These are phyloP conservation scores for Ceratothoa steindachneri DNA, from an alignment of 2,888 invertebrate genomes.

Conservation along the genomic window DNA sequence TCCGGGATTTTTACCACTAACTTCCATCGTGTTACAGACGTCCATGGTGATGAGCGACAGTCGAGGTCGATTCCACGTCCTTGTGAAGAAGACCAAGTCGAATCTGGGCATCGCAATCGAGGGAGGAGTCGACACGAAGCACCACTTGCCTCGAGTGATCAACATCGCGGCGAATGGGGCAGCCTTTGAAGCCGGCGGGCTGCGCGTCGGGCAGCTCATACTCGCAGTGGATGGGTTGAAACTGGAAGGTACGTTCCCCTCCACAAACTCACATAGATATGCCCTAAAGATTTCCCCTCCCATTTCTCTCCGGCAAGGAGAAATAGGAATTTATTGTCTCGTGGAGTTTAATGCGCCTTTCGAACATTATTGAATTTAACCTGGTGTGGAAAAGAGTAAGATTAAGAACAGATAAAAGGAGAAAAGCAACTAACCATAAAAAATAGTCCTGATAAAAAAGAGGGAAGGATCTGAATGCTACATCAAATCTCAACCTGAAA, in stretches of 20 bases:
- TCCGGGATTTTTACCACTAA: too few species aligned
- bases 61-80: conserved; percentile 62
- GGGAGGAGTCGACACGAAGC: conserved; percentile 92
- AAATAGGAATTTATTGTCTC: not conserved
- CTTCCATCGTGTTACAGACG: too few species aligned
- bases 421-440: too few species aligned
- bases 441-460: too few species aligned
- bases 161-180: conserved; percentile 97
- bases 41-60: conserved; percentile 45
- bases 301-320: not conserved
- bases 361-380: too few species aligned
- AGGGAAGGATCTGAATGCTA: too few species aligned
- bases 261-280: too few species aligned
- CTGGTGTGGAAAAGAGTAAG: too few species aligned
- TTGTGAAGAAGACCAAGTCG: conserved; percentile 87
- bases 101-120: conserved; percentile 95
- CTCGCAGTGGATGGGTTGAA: conserved; percentile 79
- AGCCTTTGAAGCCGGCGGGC: conserved; percentile 83
- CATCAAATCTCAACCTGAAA: too few species aligned
- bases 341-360: too few species aligned
- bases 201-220: conserved; percentile 90
- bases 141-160: conserved; percentile 89
- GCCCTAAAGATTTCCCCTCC: too few species aligned
- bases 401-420: too few species aligned
- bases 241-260: conserved; percentile 58